Evolutionary conservation across 1,140 invertebrate species (phyloP).

Genomic region (Leptoteleia sp.): DNA sequence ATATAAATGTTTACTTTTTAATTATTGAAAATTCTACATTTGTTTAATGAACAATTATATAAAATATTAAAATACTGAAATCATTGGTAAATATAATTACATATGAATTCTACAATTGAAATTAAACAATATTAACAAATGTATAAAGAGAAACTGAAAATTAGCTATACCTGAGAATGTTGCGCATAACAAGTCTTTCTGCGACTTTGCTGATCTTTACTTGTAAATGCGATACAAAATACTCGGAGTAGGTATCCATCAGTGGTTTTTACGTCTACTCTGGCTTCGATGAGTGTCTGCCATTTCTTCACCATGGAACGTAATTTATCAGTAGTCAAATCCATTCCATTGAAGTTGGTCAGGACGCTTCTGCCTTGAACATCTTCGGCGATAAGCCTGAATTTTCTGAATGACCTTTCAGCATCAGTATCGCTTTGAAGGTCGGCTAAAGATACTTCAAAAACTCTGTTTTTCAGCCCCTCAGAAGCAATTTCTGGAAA

Average conservation of each 20-base stretch:
- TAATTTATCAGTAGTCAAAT: constrained; percentile 98
- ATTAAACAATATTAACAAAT: too few relatives aligned
- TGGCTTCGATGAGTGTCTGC: constrained; percentile 98
- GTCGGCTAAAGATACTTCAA: constrained; percentile 98
- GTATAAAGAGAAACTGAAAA: too few relatives aligned
- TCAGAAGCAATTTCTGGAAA: constrained; percentile 95
- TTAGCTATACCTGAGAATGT: constrained; percentile 97
- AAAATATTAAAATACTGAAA: too few relatives aligned
- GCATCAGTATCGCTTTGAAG: constrained; percentile 96
- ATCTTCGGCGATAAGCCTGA: constrained; percentile 97
- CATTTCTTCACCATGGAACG: constrained; percentile 99
- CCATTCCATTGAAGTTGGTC: constrained; percentile 99
- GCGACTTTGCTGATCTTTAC: constrained; percentile 95
- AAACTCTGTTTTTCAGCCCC: constrained; percentile 97
- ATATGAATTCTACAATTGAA: too few relatives aligned
- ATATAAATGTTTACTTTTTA: too few relatives aligned
- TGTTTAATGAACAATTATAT: too few relatives aligned
- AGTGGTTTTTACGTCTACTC: constrained; percentile 98
- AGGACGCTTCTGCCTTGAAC: constrained; percentile 96
- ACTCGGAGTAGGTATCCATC: constrained; percentile 98
- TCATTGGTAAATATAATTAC: too few relatives aligned
- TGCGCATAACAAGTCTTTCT: constrained; percentile 99
- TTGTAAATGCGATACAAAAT: constrained; percentile 99
- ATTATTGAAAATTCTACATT: too few relatives aligned
- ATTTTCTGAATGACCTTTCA: constrained; percentile 98